Evolutionary conservation across 2,797 vertebrate genomes (phyloP).

Genomic region (Chelon labrosus): DNA sequence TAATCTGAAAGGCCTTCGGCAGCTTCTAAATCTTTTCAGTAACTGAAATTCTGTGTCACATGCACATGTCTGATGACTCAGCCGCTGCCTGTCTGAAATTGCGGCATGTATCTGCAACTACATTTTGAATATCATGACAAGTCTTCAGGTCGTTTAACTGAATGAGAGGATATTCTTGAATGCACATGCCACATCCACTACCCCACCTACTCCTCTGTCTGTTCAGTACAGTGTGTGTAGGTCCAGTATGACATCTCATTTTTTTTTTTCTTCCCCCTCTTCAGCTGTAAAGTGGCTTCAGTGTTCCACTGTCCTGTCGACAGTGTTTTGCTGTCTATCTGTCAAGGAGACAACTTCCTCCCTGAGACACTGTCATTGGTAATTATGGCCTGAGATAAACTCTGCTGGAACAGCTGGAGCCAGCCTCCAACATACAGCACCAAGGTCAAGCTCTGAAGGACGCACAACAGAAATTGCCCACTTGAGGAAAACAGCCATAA

Average conservation of each 20-base stretch:
- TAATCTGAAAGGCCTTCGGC: slow-evolving; percentile 30
- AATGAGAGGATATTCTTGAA: slow-evolving; percentile 32
- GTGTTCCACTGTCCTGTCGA: slow-evolving; percentile 50
- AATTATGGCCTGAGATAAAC: slow-evolving; percentile 76
- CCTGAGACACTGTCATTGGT: slow-evolving; percentile 72
- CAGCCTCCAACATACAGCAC: slow-evolving; percentile 52
- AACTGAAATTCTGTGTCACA: slow-evolving; percentile 27
- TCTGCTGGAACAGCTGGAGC: slow-evolving; percentile 77
- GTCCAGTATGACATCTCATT: slow-evolving; percentile 33
- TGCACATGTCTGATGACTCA: slow-evolving; percentile 47
- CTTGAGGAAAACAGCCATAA: slow-evolving; percentile 63
- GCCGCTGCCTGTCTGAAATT: slow-evolving; percentile 32
- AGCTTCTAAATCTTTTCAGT: slow-evolving; percentile 19
- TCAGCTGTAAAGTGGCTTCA: slow-evolving; percentile 41
- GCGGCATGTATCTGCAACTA: slow-evolving; percentile 32
- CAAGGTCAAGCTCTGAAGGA: slow-evolving; percentile 75
- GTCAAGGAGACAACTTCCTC: slow-evolving; percentile 74
- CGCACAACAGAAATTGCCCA: slow-evolving; percentile 60
- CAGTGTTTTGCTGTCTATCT: slow-evolving; percentile 65
- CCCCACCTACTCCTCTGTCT: slow-evolving; percentile 1
- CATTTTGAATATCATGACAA: slow-evolving; percentile 33
- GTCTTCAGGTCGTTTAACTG: slow-evolving; percentile 20
- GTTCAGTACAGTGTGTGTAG: slow-evolving; percentile 28
- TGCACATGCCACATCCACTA: slow-evolving; percentile 14
- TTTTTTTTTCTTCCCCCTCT: slow-evolving; percentile 7